phyloP scores from a whole-genome alignment of 2,888 invertebrate genomes.

The Iselma pallidipennis region DNA sequence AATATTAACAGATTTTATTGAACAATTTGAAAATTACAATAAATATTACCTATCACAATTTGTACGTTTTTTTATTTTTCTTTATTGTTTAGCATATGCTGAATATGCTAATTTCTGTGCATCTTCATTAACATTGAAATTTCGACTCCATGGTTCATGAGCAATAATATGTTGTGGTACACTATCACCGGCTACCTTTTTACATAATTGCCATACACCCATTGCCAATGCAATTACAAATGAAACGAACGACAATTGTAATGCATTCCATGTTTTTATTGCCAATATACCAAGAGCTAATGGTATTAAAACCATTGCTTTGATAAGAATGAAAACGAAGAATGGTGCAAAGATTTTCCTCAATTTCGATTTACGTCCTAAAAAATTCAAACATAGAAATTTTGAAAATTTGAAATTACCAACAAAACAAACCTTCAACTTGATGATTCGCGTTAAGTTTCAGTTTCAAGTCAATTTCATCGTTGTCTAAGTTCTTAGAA shows the following conservation, averaged over 20 bases:
- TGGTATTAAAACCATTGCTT: constrained; percentile 84
- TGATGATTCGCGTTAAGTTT: constrained; percentile 59
- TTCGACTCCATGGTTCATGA: constrained; percentile 46
- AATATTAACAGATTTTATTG: constrained; percentile 7
- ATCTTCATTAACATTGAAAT: constrained; percentile 44
- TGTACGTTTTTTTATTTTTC: background rate
- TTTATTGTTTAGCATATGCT: constrained; percentile 57
- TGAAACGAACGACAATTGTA: constrained; percentile 84
- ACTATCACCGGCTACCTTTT: constrained; percentile 80
- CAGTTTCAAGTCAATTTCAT: constrained; percentile 73
- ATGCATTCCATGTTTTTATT: constrained; percentile 85
- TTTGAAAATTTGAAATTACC: background rate
- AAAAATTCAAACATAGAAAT: constrained; percentile 39
- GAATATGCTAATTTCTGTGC: constrained; percentile 76
- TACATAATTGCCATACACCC: constrained; percentile 85
- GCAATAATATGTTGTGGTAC: constrained; percentile 61
- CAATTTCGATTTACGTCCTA: constrained; percentile 67
- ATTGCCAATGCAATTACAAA: constrained; percentile 82
- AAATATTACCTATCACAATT: constrained; percentile 9
- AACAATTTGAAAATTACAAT: constrained; percentile 18
- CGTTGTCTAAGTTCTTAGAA: constrained; percentile 74
- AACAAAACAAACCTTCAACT: constrained; percentile 41
- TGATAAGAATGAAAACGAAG: constrained; percentile 78
- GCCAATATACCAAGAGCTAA: constrained; percentile 83
- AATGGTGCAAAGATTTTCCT: constrained; percentile 85